Conservation (phyloP, 2,113 vertebrate species). For the Crotophaga sulcirostris region DNA sequence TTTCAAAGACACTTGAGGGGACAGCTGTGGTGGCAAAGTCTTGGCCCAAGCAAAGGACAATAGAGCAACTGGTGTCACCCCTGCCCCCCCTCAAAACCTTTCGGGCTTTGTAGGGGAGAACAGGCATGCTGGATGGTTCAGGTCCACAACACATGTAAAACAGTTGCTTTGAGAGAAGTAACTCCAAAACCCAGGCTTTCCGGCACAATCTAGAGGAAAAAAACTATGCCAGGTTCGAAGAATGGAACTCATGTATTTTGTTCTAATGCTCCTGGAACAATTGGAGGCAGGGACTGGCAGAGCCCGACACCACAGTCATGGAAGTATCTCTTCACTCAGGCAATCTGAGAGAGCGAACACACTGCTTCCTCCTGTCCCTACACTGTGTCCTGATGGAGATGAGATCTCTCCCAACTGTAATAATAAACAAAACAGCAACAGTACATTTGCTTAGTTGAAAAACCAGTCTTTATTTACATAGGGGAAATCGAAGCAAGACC, state of each 20-base stretch:
- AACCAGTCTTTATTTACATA: neutral
- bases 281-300: neutral
- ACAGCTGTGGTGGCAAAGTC: neutral
- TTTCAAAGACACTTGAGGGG: neutral
- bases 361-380: neutral
- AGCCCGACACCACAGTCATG: neutral
- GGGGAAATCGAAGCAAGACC: neutral
- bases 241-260: neutral
- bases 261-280: neutral
- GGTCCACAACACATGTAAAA: neutral
- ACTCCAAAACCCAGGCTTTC: neutral
- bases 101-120: rapidly evolving
- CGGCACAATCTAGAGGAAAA: neutral
- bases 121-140: neutral
- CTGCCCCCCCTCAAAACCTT: neutral
- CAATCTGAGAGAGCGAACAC: neutral
- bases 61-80: rapidly evolving
- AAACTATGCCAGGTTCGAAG: neutral
- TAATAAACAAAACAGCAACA: neutral
- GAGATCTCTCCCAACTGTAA: neutral
- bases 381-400: neutral
- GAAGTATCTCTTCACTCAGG: neutral
- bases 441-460: neutral
- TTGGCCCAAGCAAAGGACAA: neutral
- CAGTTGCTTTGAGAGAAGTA: neutral